Evolutionary conservation across 2,888 invertebrate genomes (phyloP).

Genomic region (Caenorhabditis panamensis): DNA sequence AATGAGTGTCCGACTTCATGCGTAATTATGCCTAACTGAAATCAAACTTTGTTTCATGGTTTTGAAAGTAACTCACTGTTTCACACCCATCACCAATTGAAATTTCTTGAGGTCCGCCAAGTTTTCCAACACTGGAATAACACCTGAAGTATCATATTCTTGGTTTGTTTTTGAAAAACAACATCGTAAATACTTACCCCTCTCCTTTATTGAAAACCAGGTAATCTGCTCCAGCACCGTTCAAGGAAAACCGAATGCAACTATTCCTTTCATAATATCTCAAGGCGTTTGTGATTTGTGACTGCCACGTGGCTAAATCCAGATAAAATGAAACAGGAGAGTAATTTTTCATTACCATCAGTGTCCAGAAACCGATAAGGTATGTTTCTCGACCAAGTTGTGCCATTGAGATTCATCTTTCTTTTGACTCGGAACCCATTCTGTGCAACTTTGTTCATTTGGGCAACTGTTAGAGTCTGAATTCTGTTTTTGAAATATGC

Average conservation of each 20-base stretch:
- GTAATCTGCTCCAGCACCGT: constrained; percentile 62
- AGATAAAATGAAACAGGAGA: too few species aligned
- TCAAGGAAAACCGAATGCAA: constrained; percentile 74
- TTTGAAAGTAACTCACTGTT: constrained; percentile 43
- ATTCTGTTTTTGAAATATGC: neutral
- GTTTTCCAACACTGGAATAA: constrained; percentile 71
- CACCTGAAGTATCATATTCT: constrained; percentile 50
- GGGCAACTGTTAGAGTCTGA: constrained; percentile 52
- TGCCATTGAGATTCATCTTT: constrained; percentile 60
- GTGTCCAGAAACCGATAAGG: constrained; percentile 66
- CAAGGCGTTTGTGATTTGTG: constrained; percentile 70
- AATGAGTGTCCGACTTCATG: constrained; percentile 74
- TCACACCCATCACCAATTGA: constrained; percentile 74
- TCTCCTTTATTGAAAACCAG: constrained; percentile 52
- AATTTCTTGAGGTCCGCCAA: constrained; percentile 71
- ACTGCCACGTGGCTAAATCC: constrained; percentile 70
- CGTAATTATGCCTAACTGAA: constrained; percentile 70
- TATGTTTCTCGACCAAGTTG: constrained; percentile 61
- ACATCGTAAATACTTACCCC: too few species aligned
- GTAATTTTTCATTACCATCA: too few species aligned
- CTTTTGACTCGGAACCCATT: constrained; percentile 42
- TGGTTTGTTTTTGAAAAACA: too few species aligned
- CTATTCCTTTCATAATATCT: constrained; percentile 72
- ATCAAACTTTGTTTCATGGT: neutral
- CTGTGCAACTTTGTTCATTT: constrained; percentile 59